Percentiles rank a stretch among this genome's conserved stretches.
Conservation (phyloP, 2,797 vertebrate species). For the Eospalax fontanierii region DNA sequence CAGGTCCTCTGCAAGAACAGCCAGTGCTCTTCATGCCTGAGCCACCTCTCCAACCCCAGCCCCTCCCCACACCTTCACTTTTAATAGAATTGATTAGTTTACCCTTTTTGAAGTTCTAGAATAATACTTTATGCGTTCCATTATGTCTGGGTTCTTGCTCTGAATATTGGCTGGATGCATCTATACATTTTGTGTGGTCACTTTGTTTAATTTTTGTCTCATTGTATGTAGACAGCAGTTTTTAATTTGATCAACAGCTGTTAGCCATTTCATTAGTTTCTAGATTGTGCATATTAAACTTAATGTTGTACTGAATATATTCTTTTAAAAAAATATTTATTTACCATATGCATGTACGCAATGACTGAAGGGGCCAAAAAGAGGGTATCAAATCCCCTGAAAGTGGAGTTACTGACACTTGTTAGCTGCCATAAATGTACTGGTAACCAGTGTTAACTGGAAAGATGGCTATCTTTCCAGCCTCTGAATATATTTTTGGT, state of each 20-base stretch:
- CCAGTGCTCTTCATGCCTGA: too few species aligned
- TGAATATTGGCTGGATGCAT: background rate
- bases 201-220: slow-evolving; percentile 21
- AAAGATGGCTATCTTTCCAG: too few species aligned
- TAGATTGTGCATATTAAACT: background rate
- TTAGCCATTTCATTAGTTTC: slow-evolving; percentile 34
- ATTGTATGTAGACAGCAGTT: background rate
- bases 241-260: background rate
- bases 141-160: background rate
- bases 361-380: too few species aligned
- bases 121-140: background rate
- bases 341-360: too few species aligned
- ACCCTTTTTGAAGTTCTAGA: background rate
- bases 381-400: too few species aligned
- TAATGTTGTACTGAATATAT: background rate
- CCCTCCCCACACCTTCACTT: background rate
- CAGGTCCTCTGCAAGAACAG: too few species aligned
- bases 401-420: too few species aligned
- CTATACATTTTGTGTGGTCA: background rate
- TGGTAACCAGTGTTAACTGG: too few species aligned
- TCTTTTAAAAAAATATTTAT: too few species aligned
- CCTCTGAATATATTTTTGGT: too few species aligned
- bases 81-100: background rate
- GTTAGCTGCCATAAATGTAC: too few species aligned
- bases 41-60: too few species aligned